Evolutionary conservation across 2,113 vertebrate species (phyloP).

Genomic region (Ariopsis seemanni): DNA sequence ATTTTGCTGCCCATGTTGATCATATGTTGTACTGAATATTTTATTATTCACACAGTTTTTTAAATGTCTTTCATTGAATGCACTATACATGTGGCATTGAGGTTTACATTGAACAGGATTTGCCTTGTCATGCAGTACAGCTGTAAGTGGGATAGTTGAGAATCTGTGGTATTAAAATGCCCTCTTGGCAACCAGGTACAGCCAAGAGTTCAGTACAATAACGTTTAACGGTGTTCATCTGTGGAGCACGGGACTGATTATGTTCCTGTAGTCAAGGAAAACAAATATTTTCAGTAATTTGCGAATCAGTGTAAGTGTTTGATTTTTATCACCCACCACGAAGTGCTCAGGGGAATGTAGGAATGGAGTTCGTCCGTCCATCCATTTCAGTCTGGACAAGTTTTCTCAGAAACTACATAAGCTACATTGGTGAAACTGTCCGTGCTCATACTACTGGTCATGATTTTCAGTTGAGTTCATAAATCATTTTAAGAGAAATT

Average conservation of each 20-base stretch:
- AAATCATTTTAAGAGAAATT: no score
- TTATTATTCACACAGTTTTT: neutral
- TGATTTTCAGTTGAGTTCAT: no score
- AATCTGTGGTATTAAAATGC: slow-evolving; percentile 33
- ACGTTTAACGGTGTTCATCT: slow-evolving; percentile 51
- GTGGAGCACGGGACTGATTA: slow-evolving; percentile 55
- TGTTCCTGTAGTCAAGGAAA: neutral
- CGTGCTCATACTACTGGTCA: no score
- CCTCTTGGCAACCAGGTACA: slow-evolving; percentile 42
- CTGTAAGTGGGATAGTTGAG: neutral
- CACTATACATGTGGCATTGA: neutral
- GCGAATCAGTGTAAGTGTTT: neutral
- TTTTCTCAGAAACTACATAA: no score
- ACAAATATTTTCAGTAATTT: neutral
- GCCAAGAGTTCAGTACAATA: slow-evolving; percentile 59
- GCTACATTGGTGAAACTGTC: no score
- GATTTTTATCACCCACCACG: no score
- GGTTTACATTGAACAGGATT: neutral
- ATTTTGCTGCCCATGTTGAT: neutral
- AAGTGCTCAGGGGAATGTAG: no score
- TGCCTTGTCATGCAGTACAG: neutral
- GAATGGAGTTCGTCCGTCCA: no score
- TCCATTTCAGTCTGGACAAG: no score
- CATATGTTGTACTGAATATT: neutral
- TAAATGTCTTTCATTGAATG: neutral